Base-by-base conservation (phyloP, 2,888 invertebrate species). In the Dasysyrphus tricinctus region DNA sequence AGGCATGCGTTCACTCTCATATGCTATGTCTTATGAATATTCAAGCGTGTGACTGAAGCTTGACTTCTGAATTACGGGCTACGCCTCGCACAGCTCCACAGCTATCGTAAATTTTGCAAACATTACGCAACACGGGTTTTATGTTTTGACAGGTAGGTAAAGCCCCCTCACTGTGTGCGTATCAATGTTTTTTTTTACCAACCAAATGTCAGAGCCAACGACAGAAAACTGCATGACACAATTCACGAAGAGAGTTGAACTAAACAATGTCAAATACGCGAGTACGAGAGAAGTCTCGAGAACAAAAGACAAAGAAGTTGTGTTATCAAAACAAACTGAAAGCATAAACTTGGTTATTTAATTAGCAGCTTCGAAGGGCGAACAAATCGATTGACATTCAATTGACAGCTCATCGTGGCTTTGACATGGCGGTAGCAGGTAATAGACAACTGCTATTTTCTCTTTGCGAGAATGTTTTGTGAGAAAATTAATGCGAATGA, bases 331-430 rank as follows among this genome's bases (percentile, higher is more conserved):
- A 49, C 19, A 16, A 47, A 12, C 67, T 61, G 32, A 49, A 34
- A 49, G 32, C 34, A 73, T 61, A 83, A 72, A 76, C 44, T 80
- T 49, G 19, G 59, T 61, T 34, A 51, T 80, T 61, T 85, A 85
- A 85, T 81, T 85, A 81, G 49, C 74, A 74, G 69, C 73, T 63
- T 70, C 77, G 77, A 73, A 77, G 69, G 85, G 77, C 69, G 77
- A 77, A 80, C 81, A 69, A 81, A 81, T 77, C 85, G 77, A 77
- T 63, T 85, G 85, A 81, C 85, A 85, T 63, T 42, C 81, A 78
- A 81, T 37, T 85, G 85, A 81, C 85, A 85, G 77, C 77, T 70
- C 69, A 77, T 85, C 81, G 70, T n/a, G 47, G 32, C 19, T 61
- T 44, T 37, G 78, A 74, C 67, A 78, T 67, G 37, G 51, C 81